These are phyloP conservation scores for Mareca penelope DNA, from an alignment of 2,797 vertebrate genomes.

Conservation along the genomic window DNA sequence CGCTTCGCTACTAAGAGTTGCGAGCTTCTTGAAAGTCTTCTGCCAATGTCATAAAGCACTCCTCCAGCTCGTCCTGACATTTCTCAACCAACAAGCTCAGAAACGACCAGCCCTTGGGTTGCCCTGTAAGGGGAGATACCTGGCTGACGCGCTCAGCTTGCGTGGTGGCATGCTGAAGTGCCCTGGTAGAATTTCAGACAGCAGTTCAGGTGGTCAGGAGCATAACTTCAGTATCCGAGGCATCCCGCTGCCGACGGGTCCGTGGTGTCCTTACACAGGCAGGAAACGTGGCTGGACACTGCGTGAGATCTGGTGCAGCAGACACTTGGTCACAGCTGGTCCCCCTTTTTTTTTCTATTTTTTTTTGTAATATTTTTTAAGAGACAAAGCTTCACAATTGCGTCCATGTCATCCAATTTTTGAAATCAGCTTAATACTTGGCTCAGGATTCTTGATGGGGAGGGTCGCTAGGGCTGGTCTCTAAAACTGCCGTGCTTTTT, in stretches of 20 bases:
- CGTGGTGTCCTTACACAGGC: not conserved
- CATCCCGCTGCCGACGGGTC: rapidly evolving
- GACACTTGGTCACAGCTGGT: not conserved
- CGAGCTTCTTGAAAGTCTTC: rapidly evolving
- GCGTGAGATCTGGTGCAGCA: not conserved
- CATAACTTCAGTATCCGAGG: not conserved
- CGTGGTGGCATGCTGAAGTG: not conserved
- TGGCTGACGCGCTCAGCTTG: not conserved
- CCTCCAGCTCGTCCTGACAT: not conserved
- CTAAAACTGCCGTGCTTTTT: not conserved
- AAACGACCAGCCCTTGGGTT: not conserved
- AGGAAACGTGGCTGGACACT: rapidly evolving
- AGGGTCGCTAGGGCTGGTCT: not conserved
- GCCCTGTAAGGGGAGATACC: not conserved
- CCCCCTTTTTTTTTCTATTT: not conserved
- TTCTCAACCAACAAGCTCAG: not conserved
- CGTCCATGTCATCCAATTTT: not conserved
- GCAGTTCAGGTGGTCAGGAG: not conserved
- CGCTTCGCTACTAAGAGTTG: not conserved
- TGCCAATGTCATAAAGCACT: not conserved
- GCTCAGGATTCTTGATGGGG: not conserved
- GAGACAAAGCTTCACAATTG: not conserved
- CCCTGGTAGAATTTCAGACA: not conserved
- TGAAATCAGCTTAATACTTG: not conserved
- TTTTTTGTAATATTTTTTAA: rapidly evolving